These are phyloP conservation scores for Coelopa pilipes DNA, from an alignment of 2,888 invertebrate genomes.

Conservation along the genomic window DNA sequence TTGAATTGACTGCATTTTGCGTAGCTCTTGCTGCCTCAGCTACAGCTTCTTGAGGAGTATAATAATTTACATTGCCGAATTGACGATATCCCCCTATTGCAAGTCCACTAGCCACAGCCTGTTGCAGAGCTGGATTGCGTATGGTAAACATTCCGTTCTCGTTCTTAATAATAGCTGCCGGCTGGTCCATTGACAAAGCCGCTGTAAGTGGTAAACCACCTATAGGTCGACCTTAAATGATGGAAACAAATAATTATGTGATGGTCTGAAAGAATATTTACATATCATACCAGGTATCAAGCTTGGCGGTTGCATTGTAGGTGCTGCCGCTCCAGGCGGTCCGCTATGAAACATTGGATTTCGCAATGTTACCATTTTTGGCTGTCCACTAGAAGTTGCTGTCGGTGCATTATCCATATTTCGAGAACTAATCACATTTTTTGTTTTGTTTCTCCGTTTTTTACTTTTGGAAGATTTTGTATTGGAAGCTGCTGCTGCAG, in stretches of 20 bases:
- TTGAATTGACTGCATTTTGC: conserved; percentile 41
- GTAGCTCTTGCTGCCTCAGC: conserved; percentile 59
- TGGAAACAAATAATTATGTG: conserved; percentile 27
- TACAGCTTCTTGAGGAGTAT: conserved; percentile 62
- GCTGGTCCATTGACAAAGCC: conserved; percentile 67
- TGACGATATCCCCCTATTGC: conserved; percentile 61
- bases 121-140: conserved; percentile 73
- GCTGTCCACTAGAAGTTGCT: conserved; percentile 50
- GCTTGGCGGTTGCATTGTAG: conserved; percentile 47
- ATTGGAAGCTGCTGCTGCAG: conserved; percentile 47
- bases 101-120: conserved; percentile 64
- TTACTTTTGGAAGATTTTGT: conserved; percentile 59
- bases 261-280: neutral
- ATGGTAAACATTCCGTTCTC: conserved; percentile 87
- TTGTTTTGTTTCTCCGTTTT: conserved; percentile 61
- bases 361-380: conserved; percentile 80
- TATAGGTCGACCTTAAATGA: conserved; percentile 48
- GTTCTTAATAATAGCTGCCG: conserved; percentile 76
- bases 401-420: conserved; percentile 34
- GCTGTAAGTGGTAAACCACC: conserved; percentile 52
- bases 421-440: conserved; percentile 46
- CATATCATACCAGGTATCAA: conserved; percentile 52
- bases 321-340: conserved; percentile 44
- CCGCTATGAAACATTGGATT: conserved; percentile 77
- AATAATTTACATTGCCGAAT: conserved; percentile 62